These are phyloP conservation scores for Drosophila borealis DNA, from an alignment of 2,888 invertebrate species.

Conservation along the genomic window DNA sequence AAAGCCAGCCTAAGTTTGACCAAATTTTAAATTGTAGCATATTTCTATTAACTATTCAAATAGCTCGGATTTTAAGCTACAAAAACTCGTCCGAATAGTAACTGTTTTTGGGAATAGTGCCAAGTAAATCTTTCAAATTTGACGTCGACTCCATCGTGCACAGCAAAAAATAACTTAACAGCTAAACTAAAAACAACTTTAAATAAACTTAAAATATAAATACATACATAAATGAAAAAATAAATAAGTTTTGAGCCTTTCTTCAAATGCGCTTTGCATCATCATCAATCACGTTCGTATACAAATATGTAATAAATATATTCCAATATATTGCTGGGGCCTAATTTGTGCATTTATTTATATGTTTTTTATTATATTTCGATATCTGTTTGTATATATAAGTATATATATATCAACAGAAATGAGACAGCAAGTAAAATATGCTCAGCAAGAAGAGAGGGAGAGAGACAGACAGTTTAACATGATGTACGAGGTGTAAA, in stretches of 20 bases:
- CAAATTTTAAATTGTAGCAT: too few relatives aligned
- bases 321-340: slow-evolving; percentile 4
- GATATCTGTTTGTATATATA: slow-evolving; percentile 14
- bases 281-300: slow-evolving; percentile 9
- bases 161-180: slow-evolving; percentile 19
- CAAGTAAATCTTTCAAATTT: too few relatives aligned
- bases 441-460: slow-evolving; percentile 22
- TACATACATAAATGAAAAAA: slow-evolving; percentile 27
- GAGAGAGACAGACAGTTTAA: neutral
- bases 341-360: slow-evolving; percentile 74
- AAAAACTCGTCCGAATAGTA: too few relatives aligned
- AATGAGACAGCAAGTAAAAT: slow-evolving; percentile 27
- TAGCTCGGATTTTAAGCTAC: too few relatives aligned
- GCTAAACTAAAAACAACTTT: slow-evolving; percentile 29
- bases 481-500: slow-evolving; percentile 30
- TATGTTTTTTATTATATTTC: slow-evolving; percentile 11
- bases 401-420: slow-evolving; percentile 20
- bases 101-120: too few relatives aligned
- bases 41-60: too few relatives aligned
- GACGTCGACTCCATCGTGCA: slow-evolving; percentile 4
- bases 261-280: slow-evolving; percentile 49
- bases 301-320: slow-evolving; percentile 15
- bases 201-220: slow-evolving; percentile 37
- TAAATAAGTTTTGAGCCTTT: slow-evolving; percentile 43
- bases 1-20: too few relatives aligned